Percentiles rank a stretch among this genome's conserved stretches.
phyloP scores from a whole-genome alignment of 2,797 vertebrate genomes.

The Tinamus major region DNA sequence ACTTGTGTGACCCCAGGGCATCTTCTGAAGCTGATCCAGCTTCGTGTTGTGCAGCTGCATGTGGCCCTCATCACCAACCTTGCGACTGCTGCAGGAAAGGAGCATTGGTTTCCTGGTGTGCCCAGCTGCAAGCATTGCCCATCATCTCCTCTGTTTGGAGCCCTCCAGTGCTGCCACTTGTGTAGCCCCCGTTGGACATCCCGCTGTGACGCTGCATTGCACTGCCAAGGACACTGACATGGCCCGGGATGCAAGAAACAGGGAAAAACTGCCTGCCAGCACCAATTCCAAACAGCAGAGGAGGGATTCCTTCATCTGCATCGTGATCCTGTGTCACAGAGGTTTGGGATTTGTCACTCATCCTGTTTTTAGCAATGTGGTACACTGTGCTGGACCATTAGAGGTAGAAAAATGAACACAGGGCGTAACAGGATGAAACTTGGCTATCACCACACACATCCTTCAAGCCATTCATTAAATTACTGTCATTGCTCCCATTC shows the following conservation, averaged over 20 bases:
- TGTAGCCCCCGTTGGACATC: not conserved
- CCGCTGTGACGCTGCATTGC: not conserved
- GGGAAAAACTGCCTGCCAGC: not conserved
- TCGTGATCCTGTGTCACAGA: not conserved
- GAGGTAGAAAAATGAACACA: not conserved
- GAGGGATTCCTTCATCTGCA: slow-evolving; percentile 29
- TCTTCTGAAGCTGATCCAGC: not conserved
- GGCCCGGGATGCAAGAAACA: not conserved
- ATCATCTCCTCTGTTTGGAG: not conserved
- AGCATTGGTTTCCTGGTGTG: not conserved
- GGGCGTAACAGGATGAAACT: slow-evolving; percentile 28
- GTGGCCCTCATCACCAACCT: not conserved
- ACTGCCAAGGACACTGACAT: rapidly evolving
- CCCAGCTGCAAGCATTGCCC: not conserved
- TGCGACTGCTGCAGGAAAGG: not conserved
- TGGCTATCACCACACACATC: slow-evolving; percentile 17
- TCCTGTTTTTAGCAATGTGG: not conserved
- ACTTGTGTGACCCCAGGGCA: not conserved
- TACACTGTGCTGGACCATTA: not conserved
- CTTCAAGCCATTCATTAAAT: slow-evolving; percentile 31
- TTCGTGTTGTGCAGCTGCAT: not conserved
- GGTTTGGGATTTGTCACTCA: not conserved
- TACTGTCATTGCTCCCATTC: slow-evolving; percentile 15
- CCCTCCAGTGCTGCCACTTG: not conserved
- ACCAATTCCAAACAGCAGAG: not conserved